Conservation (phyloP, 2,888 invertebrate genomes). For the Agriotes lineatus region DNA sequence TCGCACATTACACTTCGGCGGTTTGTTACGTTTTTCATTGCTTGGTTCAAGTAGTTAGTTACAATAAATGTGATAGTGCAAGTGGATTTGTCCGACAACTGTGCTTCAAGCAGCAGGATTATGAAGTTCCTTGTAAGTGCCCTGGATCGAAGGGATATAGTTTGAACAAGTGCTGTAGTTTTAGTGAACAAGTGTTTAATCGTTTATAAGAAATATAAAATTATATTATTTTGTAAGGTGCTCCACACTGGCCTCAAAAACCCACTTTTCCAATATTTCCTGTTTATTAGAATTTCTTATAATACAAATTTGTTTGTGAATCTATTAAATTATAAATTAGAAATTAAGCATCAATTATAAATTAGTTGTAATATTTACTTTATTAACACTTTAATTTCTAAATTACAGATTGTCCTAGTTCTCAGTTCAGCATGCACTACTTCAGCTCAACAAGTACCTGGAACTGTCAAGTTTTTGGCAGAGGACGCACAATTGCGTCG, state of each 20-base stretch:
- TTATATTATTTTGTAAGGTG: no score
- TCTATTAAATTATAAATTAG: no score
- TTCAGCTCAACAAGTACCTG: slow-evolving; percentile 28
- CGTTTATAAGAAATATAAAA: no score
- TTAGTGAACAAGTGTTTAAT: no score
- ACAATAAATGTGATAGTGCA: slow-evolving; percentile 27
- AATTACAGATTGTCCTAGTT: slow-evolving; percentile 18
- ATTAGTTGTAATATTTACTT: background rate
- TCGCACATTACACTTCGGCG: background rate
- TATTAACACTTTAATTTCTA: background rate
- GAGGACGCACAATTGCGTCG: slow-evolving; percentile 34
- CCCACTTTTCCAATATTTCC: no score
- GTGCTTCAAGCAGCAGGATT: background rate
- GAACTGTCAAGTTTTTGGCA: slow-evolving; percentile 20
- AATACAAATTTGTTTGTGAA: no score
- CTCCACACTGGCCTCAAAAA: no score
- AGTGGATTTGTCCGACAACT: slow-evolving; percentile 8
- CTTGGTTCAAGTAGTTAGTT: slow-evolving; percentile 2
- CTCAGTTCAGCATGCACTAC: slow-evolving; percentile 15
- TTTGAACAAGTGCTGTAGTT: no score
- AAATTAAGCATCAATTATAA: background rate
- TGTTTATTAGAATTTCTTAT: no score
- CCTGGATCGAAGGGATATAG: no score
- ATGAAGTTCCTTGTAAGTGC: slow-evolving; percentile 36
- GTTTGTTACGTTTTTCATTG: background rate